Evolutionary conservation across 2,113 vertebrate genomes (phyloP).

Genomic region (Oophaga pumilio): DNA sequence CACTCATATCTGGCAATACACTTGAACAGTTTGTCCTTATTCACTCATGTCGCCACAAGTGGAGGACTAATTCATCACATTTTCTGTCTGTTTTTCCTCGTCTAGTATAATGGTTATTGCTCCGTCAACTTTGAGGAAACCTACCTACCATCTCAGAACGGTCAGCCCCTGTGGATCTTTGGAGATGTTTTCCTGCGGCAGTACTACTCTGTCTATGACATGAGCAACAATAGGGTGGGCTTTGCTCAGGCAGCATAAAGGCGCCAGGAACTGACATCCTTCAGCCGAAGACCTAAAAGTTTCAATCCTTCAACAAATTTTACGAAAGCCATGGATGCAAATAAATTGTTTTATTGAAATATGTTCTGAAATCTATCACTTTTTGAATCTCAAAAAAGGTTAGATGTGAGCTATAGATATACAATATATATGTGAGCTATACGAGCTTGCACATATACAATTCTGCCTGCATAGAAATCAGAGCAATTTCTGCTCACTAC

Average conservation of each 20-base stretch:
- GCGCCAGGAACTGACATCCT: neutral
- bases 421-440: neutral
- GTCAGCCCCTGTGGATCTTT: constrained; percentile 67
- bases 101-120: constrained; percentile 66
- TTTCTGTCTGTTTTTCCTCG: neutral
- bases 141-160: constrained; percentile 63
- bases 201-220: constrained; percentile 69
- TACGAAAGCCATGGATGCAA: neutral
- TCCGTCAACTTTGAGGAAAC: constrained; percentile 65
- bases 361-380: neutral
- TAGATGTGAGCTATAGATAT: neutral
- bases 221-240: constrained; percentile 64
- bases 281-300: neutral
- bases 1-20: too few species aligned
- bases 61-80: rapidly evolving
- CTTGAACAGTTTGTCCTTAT: neutral
- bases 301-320: neutral
- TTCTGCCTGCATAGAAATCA: neutral
- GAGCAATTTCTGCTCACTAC: too few species aligned
- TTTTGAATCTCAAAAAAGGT: neutral
- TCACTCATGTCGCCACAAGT: neutral
- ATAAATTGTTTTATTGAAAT: neutral
- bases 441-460: too few species aligned
- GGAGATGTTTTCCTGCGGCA: constrained; percentile 64
- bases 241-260: constrained; percentile 61